These are phyloP conservation scores for Geococcyx californianus DNA, from an alignment of 2,113 vertebrate species.

Conservation along the genomic window DNA sequence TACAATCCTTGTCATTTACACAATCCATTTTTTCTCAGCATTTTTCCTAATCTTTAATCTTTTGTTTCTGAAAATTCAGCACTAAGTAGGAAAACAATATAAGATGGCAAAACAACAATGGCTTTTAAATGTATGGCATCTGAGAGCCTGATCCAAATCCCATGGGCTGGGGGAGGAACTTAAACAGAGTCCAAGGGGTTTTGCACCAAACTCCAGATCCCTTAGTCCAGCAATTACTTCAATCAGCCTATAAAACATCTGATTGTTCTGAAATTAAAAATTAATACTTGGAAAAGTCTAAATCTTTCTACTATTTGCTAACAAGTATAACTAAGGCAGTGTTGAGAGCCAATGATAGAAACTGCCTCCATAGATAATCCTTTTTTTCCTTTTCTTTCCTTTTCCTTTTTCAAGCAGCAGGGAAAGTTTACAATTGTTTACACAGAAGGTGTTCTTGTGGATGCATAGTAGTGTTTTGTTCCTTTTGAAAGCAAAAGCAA, in stretches of 20 bases:
- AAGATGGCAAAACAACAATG: not conserved
- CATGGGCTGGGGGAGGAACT: not conserved
- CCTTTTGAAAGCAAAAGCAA: not conserved
- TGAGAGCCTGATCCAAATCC: not conserved
- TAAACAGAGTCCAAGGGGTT: not conserved
- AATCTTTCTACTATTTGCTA: not conserved
- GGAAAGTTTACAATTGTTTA: not conserved
- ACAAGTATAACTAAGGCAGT: not conserved
- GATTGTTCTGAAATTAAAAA: not conserved
- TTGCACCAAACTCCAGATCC: not conserved
- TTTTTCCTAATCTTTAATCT: conserved; percentile 32
- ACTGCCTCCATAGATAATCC: not conserved
- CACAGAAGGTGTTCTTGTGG: not conserved
- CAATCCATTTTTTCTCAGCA: not conserved
- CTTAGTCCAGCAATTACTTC: not conserved
- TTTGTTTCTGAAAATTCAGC: not conserved
- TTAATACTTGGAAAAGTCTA: not conserved
- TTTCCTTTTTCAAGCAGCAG: not conserved
- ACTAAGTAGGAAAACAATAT: not conserved
- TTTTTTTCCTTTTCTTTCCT: not conserved
- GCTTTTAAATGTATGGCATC: not conserved
- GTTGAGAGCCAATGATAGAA: not conserved
- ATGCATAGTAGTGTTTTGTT: not conserved
- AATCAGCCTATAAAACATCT: not conserved
- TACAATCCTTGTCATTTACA: conserved; percentile 6